Conservation (phyloP, 2,113 vertebrate genomes). For the Cyanistes caeruleus region DNA sequence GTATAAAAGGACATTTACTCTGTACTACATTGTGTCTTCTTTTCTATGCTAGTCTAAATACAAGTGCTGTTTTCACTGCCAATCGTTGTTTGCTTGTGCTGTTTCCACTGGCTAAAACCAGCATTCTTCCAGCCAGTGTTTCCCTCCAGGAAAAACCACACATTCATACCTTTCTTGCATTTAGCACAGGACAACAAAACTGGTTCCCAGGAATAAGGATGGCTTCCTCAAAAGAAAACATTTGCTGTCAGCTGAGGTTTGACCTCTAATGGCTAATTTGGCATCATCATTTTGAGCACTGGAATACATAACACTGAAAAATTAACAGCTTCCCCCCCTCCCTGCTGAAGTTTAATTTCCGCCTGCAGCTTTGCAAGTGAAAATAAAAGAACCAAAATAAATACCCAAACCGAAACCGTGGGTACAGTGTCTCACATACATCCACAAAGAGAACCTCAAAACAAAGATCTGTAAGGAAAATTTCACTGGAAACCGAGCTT, state of each 20-base stretch:
- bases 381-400: constrained; percentile 28
- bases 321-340: not conserved
- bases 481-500: constrained; percentile 32
- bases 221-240: constrained; percentile 42
- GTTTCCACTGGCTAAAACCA: constrained; percentile 54
- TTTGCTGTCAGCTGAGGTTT: constrained; percentile 54
- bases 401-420: not conserved
- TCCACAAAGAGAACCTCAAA: constrained; percentile 1
- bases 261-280: constrained; percentile 36
- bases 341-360: not conserved
- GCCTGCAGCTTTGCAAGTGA: not conserved
- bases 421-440: not conserved
- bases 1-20: constrained; percentile 39
- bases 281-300: constrained; percentile 16
- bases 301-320: not conserved
- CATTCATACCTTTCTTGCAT: constrained; percentile 27
- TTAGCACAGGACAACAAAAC: constrained; percentile 23
- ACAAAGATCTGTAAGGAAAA: constrained; percentile 30
- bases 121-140: constrained; percentile 33
- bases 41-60: constrained; percentile 40
- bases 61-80: constrained; percentile 48
- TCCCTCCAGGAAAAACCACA: constrained; percentile 53
- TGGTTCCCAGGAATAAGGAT: constrained; percentile 43
- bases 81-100: constrained; percentile 36
- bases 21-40: constrained; percentile 20